Conservation (phyloP, 2,888 invertebrate genomes). For the Perizoma affinitatum region DNA sequence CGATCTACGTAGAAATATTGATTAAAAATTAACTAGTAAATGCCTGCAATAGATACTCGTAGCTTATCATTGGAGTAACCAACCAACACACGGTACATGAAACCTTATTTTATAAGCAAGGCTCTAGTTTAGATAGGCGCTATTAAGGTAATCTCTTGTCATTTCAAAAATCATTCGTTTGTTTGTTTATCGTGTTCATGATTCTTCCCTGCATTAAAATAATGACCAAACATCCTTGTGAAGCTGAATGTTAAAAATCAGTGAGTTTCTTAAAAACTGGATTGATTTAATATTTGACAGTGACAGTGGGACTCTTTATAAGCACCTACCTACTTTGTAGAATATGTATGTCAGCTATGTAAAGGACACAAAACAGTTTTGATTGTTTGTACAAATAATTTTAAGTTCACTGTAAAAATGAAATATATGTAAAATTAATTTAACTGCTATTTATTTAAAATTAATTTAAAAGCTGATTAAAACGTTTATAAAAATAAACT, state of each 20-base stretch:
- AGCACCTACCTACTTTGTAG: not conserved
- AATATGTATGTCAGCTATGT: not conserved
- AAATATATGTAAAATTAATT: conserved; percentile 35
- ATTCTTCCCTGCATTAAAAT: no score
- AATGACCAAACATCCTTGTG: no score
- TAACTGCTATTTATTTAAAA: conserved; percentile 49
- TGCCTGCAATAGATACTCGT: no score
- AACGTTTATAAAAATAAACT: conserved; percentile 78
- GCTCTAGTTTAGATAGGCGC: not conserved
- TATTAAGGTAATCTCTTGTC: no score
- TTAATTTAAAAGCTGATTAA: conserved; percentile 52
- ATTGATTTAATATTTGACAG: no score
- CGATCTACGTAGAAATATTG: no score
- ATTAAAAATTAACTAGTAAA: no score
- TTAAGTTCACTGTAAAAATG: conserved; percentile 19
- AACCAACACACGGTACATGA: no score
- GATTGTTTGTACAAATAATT: conserved; percentile 38
- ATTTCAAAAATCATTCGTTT: not conserved
- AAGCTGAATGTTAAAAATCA: no score
- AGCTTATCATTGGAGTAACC: no score
- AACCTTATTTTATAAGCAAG: not conserved
- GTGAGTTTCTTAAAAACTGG: no score
- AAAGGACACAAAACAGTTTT: conserved; percentile 37
- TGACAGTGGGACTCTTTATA: no score
- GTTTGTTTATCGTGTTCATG: not conserved